Evolutionary conservation across 2,797 vertebrate genomes (phyloP), one percentile per base, ranked within the genome.

Genomic region (Astyanax mexicanus): DNA sequence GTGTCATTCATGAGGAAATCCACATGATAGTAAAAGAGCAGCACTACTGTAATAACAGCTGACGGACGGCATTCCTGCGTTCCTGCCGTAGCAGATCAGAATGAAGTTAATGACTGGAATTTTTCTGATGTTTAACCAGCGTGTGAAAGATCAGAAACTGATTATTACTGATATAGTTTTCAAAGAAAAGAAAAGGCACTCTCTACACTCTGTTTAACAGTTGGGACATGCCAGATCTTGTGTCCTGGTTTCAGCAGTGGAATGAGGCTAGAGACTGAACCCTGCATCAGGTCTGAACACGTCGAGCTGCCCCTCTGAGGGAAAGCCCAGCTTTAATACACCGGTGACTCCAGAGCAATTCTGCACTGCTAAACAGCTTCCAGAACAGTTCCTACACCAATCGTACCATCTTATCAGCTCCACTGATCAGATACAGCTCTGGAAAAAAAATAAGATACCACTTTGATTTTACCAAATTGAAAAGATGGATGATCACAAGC

Each of bases 211-310:
- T 54, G n/a, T 13, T 68, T 23, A 38, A 57, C 51, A 78, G 32
- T 0, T 11, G 11, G 47, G 19, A 65, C 6, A 51, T 6, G 13
- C 27, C 2, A 9, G 45, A 67, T 64, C 45, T 72, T 29, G 45
- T 4, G 17, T 32, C 13, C 6, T 3, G 15, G 60, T 35, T 69
- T 70, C 54, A 27, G 62, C 52, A 68, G 64, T 32, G 12, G 9
- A 44, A 69, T 3, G 8, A 60, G 49, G 35, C 15, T 23, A 21
- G 42, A 60, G 52, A 73, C 65, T 80, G 85, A 88, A 84, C 82
- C 85, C 80, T 85, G 86, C 82, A 64, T 81, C 80, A 69, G 85
- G 79, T 83, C 84, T 64, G 58, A 78, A 86, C 80, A 79, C 9
- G 72, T 54, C 45, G 23, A 38, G 27, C 61, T 49, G 6, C 42